phyloP scores from a whole-genome alignment of 2,888 invertebrate genomes.

The Rosalia funebris region DNA sequence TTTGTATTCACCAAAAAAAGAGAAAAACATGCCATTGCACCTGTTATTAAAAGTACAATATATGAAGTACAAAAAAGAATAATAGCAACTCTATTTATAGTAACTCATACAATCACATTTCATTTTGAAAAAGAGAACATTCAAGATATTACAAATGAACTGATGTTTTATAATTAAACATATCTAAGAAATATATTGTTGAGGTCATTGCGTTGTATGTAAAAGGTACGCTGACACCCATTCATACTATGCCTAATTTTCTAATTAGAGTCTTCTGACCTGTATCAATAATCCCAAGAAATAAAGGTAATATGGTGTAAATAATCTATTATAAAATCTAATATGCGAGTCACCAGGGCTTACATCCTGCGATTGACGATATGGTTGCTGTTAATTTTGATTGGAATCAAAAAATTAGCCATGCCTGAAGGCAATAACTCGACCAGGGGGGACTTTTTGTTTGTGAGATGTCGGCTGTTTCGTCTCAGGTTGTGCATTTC shows the following conservation, averaged over 20 bases:
- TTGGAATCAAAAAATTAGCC: conserved; percentile 56
- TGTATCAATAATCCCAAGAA: conserved; percentile 27
- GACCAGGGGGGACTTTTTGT: conserved; percentile 43
- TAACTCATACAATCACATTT: no score
- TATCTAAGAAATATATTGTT: no score
- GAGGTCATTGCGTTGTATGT: no score
- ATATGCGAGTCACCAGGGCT: conserved; percentile 56
- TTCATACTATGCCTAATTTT: conserved; percentile 8
- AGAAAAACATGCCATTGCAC: no score
- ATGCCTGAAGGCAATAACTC: conserved; percentile 56
- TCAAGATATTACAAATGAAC: no score
- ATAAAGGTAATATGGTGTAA: conserved; percentile 39
- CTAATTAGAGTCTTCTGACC: conserved; percentile 24
- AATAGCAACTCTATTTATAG: no score
- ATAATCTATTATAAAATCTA: conserved; percentile 50
- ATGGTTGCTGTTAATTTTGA: conserved; percentile 53
- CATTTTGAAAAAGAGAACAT: no score
- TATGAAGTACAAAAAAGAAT: no score
- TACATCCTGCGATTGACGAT: conserved; percentile 58
- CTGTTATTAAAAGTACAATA: no score
- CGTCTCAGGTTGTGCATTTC: conserved; percentile 31
- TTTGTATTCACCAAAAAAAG: no score
- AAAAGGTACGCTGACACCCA: no score
- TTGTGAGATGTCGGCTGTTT: conserved; percentile 21
- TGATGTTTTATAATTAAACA: no score